phyloP scores from a whole-genome alignment of 23 tunicate genomes.

The Aplidium turbinatum region DNA sequence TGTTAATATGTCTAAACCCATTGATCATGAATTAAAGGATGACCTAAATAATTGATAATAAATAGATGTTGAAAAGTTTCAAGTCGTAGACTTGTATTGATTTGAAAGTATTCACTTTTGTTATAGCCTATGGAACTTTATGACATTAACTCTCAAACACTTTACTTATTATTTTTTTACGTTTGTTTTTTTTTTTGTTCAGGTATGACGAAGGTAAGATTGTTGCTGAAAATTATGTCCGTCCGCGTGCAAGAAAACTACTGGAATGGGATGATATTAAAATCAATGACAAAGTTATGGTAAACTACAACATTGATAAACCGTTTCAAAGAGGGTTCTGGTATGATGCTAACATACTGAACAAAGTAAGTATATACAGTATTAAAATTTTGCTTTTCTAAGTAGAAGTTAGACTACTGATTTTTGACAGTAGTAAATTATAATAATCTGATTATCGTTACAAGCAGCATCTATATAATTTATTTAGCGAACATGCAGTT shows the following conservation, averaged over 20 bases:
- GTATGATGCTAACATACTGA: conserved; percentile 71
- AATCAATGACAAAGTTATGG: conserved; percentile 57
- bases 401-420: no score
- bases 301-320: conserved; percentile 74
- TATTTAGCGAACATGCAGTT: no score
- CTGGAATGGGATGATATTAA: conserved; percentile 75
- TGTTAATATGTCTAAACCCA: no score
- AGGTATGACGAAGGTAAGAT: conserved; percentile 42
- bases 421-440: no score
- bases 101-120: neutral
- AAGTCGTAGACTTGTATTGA: neutral
- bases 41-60: no score
- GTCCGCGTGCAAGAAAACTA: conserved; percentile 77
- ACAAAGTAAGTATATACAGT: conserved; percentile 28
- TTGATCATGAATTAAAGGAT: no score
- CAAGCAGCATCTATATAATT: no score
- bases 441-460: no score
- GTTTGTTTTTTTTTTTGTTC: neutral
- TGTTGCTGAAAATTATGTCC: conserved; percentile 21
- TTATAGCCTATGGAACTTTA: neutral
- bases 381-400: neutral
- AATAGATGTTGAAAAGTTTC: no score
- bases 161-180: neutral
- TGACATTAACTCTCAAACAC: neutral
- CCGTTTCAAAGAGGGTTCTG: conserved; percentile 80